A percentile compares a stretch with the other conserved stretches of the same genome.
These are phyloP conservation scores for Agrenia bidenticulata DNA, from an alignment of 2,888 invertebrate species.

Conservation along the genomic window DNA sequence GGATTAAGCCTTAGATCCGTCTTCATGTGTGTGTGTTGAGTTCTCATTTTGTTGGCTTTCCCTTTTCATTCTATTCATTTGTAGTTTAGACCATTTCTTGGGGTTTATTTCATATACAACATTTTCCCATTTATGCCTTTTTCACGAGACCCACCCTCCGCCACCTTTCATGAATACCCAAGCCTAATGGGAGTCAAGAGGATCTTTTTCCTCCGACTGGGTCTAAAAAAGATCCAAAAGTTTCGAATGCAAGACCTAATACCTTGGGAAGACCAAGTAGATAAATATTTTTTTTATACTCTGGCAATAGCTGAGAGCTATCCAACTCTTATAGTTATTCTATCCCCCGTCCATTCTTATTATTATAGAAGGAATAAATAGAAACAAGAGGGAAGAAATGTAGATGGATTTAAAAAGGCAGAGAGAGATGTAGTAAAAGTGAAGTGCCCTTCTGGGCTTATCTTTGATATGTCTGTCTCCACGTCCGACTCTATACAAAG, in stretches of 20 bases:
- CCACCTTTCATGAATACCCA: slow-evolving; percentile 5
- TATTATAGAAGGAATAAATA: neutral
- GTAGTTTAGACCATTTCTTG: slow-evolving; percentile 23
- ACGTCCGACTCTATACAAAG: too few relatives aligned
- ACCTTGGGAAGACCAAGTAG: too few relatives aligned
- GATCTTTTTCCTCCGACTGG: neutral
- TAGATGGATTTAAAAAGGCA: slow-evolving; percentile 26
- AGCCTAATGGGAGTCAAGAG: slow-evolving; percentile 19
- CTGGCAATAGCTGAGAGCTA: too few relatives aligned
- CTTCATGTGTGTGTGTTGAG: slow-evolving; percentile 20
- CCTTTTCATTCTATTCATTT: slow-evolving; percentile 21
- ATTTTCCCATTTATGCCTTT: slow-evolving; percentile 18
- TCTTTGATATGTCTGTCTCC: neutral
- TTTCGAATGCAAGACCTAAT: too few relatives aligned
- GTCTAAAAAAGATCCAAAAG: neutral
- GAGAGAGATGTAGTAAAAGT: slow-evolving; percentile 14
- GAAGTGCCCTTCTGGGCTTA: slow-evolving; percentile 22
- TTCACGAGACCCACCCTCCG: neutral
- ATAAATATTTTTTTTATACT: too few relatives aligned
- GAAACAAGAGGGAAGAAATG: slow-evolving; percentile 28
- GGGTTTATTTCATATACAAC: slow-evolving; percentile 21
- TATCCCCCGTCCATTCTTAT: too few relatives aligned
- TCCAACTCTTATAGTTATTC: too few relatives aligned
- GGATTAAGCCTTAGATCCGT: slow-evolving; percentile 16
- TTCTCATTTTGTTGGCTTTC: slow-evolving; percentile 25